Percentiles rank a stretch among this genome's conserved stretches.
Evolutionary conservation across 2,888 invertebrate species (phyloP).

Genomic region (Pemphredon lugubris): DNA sequence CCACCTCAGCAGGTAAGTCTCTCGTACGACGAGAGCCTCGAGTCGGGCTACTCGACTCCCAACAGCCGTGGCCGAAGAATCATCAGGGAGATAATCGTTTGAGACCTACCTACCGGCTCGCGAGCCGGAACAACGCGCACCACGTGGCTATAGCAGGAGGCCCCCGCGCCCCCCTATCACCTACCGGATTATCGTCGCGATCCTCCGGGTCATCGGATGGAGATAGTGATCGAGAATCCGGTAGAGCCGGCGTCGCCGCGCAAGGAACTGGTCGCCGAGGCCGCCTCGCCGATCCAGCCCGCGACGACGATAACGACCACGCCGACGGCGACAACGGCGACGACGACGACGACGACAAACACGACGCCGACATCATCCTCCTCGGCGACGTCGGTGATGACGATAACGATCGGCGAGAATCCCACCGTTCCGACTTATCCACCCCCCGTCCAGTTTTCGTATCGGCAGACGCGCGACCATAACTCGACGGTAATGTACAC

Average conservation of each 20-base stretch:
- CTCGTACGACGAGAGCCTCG: conserved; percentile 95
- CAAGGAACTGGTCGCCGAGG: conserved; percentile 28
- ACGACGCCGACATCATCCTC: conserved; percentile 43
- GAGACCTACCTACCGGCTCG: conserved; percentile 82
- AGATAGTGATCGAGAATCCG: conserved; percentile 78
- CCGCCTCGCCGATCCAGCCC: conserved; percentile 3
- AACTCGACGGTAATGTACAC: too few relatives aligned
- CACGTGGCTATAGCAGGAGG: conserved; percentile 81
- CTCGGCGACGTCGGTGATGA: conserved; percentile 36
- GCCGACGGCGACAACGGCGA: conserved; percentile 44
- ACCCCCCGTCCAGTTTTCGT: conserved; percentile 15
- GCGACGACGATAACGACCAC: conserved; percentile 17
- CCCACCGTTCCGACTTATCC: conserved; percentile 33
- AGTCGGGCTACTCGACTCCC: conserved; percentile 96
- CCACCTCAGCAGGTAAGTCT: conserved; percentile 93
- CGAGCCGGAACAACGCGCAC: conserved; percentile 79
- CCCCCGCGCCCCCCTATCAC: conserved; percentile 65
- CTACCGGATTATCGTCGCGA: conserved; percentile 45
- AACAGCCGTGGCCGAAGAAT: conserved; percentile 95
- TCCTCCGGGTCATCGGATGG: conserved; percentile 73
- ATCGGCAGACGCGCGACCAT: conserved; percentile 34
- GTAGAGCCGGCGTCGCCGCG: conserved; percentile 45
- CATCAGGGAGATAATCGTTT: conserved; percentile 97
- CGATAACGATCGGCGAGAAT: conserved; percentile 53
- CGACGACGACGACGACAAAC: conserved; percentile 41